phyloP scores from a whole-genome alignment of 2,113 vertebrate species.

The Halcyon malimbica region DNA sequence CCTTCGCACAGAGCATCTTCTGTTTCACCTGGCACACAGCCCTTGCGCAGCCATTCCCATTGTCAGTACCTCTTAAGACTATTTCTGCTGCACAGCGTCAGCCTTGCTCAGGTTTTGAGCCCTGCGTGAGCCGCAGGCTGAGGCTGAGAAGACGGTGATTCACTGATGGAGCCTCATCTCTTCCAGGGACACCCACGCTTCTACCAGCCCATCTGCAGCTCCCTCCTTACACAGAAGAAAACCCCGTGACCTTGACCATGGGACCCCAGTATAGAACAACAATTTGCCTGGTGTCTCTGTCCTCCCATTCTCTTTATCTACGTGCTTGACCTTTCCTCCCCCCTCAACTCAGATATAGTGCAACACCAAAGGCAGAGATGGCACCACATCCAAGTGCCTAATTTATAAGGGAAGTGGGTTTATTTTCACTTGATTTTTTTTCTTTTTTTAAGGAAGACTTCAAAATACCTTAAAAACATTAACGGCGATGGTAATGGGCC shows the following conservation, averaged over 20 bases:
- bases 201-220: neutral
- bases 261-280: neutral
- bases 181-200: neutral
- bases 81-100: neutral
- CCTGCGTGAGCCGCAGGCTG: neutral
- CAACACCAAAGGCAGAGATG: neutral
- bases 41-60: neutral
- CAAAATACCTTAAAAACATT: constrained; percentile 9
- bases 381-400: neutral
- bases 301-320: neutral
- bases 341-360: neutral
- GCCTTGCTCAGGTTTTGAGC: neutral
- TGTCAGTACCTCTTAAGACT: neutral
- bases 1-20: neutral
- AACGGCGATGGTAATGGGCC: neutral
- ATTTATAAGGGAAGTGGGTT: neutral
- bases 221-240: neutral
- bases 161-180: neutral
- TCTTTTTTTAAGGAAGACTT: neutral
- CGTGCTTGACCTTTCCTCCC: neutral
- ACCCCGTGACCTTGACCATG: neutral
- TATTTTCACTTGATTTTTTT: neutral
- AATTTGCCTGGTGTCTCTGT: neutral
- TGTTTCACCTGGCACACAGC: neutral
- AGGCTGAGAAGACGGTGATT: neutral